Evolutionary conservation across 2,797 vertebrate species (phyloP).

Genomic region (Gobio occitaniae): DNA sequence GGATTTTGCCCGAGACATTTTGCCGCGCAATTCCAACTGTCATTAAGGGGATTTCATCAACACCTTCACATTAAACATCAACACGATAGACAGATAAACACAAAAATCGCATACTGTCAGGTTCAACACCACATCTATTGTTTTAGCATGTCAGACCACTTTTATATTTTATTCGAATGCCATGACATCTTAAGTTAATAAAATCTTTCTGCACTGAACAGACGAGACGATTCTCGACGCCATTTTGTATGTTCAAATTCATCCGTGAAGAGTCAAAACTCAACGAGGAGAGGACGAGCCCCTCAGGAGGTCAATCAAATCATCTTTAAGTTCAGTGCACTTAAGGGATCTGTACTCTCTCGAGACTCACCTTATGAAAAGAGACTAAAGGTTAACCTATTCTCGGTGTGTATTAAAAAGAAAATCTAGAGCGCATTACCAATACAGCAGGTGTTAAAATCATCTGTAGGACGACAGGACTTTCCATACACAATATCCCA

Average conservation of each 20-base stretch:
- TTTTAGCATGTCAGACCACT: background rate
- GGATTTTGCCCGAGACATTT: background rate
- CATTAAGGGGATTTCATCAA: background rate
- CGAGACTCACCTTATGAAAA: background rate
- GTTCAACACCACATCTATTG: background rate
- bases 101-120: background rate
- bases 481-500: background rate
- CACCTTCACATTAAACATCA: background rate
- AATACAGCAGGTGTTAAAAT: background rate
- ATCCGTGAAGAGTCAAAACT: background rate
- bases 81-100: too few relatives aligned
- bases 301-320: slow-evolving; percentile 13
- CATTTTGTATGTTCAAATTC: background rate
- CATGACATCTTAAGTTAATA: background rate
- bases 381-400: background rate
- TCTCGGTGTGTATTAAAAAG: background rate
- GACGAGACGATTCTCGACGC: background rate
- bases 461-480: background rate
- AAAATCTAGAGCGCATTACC: slow-evolving; percentile 1
- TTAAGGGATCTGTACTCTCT: background rate
- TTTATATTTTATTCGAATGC: background rate
- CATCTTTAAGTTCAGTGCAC: background rate
- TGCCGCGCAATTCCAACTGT: background rate
- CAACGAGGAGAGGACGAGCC: background rate
- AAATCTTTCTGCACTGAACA: background rate